These are phyloP conservation scores for Crocidura indochinensis DNA, from an alignment of 2,797 vertebrate genomes.

Conservation along the genomic window DNA sequence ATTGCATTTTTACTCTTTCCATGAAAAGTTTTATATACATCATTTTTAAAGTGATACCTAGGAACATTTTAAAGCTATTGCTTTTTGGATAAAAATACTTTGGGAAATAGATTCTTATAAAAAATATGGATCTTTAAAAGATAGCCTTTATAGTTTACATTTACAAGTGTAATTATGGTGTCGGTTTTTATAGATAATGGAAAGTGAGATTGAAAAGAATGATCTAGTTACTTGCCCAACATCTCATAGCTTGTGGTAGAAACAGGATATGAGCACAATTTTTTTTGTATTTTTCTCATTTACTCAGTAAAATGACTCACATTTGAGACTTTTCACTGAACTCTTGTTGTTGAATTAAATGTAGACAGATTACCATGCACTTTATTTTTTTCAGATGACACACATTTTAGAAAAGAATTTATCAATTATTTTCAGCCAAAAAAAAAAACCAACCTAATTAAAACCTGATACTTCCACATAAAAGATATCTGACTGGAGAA, in stretches of 20 bases:
- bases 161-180: conserved; percentile 37
- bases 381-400: conserved; percentile 60
- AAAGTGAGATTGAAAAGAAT: conserved; percentile 29
- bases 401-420: conserved; percentile 67
- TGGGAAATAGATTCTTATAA: conserved; percentile 18
- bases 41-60: not conserved
- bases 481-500: conserved; percentile 56
- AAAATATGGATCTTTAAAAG: conserved; percentile 36
- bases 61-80: conserved; percentile 34
- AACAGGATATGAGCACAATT: conserved; percentile 9
- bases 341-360: conserved; percentile 58
- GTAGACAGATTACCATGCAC: conserved; percentile 13
- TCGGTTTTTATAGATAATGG: conserved; percentile 45
- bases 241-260: not conserved
- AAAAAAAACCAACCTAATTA: conserved; percentile 55
- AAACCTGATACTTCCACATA: conserved; percentile 55
- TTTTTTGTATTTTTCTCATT: conserved; percentile 59
- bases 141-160: conserved; percentile 30
- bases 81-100: conserved; percentile 35
- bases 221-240: not conserved
- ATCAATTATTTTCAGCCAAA: conserved; percentile 64
- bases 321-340: conserved; percentile 63
- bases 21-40: conserved; percentile 44
- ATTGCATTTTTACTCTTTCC: conserved; percentile 41
- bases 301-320: conserved; percentile 47